Conservation (phyloP, 2,113 vertebrate genomes). For the Sapayoa aenigma region DNA sequence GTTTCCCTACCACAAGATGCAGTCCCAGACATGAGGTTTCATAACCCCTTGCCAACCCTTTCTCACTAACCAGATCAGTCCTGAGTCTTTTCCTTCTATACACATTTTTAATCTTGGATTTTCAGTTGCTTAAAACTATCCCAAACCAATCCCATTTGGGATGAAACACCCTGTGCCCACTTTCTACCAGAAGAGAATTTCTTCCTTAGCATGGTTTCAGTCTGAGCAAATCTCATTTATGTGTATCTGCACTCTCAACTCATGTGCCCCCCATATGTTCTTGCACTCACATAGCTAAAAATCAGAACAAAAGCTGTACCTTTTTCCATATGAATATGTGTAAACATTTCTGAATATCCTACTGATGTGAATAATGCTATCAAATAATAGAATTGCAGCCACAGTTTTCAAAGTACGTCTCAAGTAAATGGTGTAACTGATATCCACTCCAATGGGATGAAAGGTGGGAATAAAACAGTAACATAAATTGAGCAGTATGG, state of each 20-base stretch:
- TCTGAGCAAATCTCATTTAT: background rate
- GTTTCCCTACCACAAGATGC: slow-evolving; percentile 50
- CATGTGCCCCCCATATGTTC: background rate
- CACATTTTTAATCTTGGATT: background rate
- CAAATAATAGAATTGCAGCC: background rate
- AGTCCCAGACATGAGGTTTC: slow-evolving; percentile 64
- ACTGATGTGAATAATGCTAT: background rate
- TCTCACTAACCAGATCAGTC: slow-evolving; percentile 1
- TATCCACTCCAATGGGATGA: background rate
- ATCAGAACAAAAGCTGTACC: background rate
- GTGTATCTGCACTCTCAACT: background rate
- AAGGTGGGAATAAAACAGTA: background rate
- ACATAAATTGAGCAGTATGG: background rate
- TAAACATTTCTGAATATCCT: background rate
- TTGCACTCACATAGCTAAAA: background rate
- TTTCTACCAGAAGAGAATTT: background rate
- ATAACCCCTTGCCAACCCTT: slow-evolving; percentile 17
- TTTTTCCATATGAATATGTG: background rate
- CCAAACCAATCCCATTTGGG: background rate
- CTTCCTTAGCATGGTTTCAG: background rate
- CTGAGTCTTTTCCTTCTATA: background rate
- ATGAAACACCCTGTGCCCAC: background rate
- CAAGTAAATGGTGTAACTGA: background rate
- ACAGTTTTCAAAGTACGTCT: background rate
- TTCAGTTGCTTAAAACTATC: slow-evolving; percentile 10